Evolutionary conservation across 2,113 vertebrate genomes (phyloP).

Genomic region (Myotis lucifugus): DNA sequence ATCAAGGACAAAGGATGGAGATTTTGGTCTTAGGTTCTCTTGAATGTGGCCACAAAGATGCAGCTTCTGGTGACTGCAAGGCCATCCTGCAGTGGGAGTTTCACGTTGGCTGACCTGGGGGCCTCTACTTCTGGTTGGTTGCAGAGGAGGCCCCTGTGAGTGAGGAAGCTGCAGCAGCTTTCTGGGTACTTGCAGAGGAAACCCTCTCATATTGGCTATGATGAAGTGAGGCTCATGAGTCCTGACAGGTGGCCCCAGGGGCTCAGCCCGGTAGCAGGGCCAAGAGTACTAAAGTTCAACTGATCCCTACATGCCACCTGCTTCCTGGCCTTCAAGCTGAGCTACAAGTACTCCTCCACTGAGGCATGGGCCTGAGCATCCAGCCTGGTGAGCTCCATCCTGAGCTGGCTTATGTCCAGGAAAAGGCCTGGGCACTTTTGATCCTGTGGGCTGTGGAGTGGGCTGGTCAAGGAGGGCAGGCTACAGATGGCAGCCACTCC

Average conservation of each 20-base stretch:
- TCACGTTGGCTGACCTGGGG: not conserved
- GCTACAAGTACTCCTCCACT: constrained; percentile 60
- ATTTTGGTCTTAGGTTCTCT: not conserved
- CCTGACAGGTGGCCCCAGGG: not conserved
- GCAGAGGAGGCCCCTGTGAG: not conserved
- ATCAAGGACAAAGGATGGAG: not conserved
- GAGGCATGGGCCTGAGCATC: constrained; percentile 71
- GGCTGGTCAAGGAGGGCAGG: constrained; percentile 40
- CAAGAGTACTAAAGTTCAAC: constrained; percentile 74
- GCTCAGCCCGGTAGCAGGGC: constrained; percentile 27
- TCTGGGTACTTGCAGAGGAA: constrained; percentile 15
- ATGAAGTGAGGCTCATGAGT: not conserved
- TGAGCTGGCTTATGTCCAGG: constrained; percentile 62
- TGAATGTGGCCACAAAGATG: not conserved
- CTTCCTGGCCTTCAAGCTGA: constrained; percentile 35
- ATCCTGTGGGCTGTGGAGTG: constrained; percentile 1
- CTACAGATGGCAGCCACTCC: not conserved
- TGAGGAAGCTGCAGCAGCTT: not conserved
- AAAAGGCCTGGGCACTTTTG: constrained; percentile 41
- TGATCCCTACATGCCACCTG: constrained; percentile 39
- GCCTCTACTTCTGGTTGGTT: not conserved
- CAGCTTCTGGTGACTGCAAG: constrained; percentile 45
- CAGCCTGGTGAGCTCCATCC: constrained; percentile 73
- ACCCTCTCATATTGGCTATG: not conserved
- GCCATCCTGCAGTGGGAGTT: constrained; percentile 15